These are phyloP conservation scores for Antedon mediterranea DNA, from an alignment of 53 echinoderm and acorn worm species.

Conservation along the genomic window DNA sequence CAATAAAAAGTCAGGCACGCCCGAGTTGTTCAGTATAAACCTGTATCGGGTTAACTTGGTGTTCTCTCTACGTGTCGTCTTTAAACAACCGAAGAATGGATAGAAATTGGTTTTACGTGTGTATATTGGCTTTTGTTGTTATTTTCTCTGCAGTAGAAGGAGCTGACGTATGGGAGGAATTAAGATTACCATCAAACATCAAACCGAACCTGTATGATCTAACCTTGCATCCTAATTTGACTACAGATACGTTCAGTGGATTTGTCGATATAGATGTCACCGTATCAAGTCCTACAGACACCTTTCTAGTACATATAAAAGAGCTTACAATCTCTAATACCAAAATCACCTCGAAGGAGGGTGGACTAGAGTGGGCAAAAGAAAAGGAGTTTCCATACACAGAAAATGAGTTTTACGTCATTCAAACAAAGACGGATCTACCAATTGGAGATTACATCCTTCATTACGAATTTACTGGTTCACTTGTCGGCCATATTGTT, in stretches of 20 bases:
- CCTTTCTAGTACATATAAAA: slow-evolving; percentile 65
- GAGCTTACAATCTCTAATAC: slow-evolving; percentile 38
- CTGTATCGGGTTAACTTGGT: no score
- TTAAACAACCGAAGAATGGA: not conserved
- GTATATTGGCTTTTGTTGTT: not conserved
- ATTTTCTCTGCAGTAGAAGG: not conserved
- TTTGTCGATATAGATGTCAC: slow-evolving; percentile 41
- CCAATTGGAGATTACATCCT: slow-evolving; percentile 4
- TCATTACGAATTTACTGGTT: slow-evolving; percentile 25
- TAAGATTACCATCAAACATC: slow-evolving; percentile 53
- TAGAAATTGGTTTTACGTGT: not conserved
- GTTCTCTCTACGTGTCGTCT: no score
- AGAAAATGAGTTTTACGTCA: slow-evolving; percentile 62
- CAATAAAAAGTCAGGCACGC: not conserved
- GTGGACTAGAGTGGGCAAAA: slow-evolving; percentile 2
- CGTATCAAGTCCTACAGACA: slow-evolving; percentile 12
- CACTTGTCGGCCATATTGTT: slow-evolving; percentile 41
- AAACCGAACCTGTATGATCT: slow-evolving; percentile 51
- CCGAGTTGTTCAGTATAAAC: no score
- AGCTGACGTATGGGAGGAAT: slow-evolving; percentile 22
- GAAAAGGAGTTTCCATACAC: slow-evolving; percentile 14
- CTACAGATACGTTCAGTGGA: slow-evolving; percentile 42
- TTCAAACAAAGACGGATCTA: slow-evolving; percentile 20
- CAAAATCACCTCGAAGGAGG: slow-evolving; percentile 14
- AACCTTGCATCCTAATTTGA: slow-evolving; percentile 59